phyloP scores from a whole-genome alignment of 1,140 invertebrate species.

The Listronotus oregonensis region DNA sequence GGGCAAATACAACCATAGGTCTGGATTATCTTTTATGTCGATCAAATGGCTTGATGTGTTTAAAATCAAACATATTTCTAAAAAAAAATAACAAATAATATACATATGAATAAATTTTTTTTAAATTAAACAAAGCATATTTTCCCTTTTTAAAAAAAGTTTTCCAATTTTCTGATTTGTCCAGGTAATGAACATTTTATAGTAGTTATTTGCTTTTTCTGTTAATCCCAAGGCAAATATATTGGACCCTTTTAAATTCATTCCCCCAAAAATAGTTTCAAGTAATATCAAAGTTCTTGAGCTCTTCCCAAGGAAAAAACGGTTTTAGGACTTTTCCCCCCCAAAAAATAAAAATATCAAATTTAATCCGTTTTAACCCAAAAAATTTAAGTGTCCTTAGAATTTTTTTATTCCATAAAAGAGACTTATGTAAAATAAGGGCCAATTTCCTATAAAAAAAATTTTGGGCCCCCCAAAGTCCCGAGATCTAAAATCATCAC shows the following conservation, averaged over 20 bases:
- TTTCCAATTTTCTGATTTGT: slow-evolving; percentile 99
- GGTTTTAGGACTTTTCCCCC: slow-evolving; percentile 97
- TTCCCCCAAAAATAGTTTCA: slow-evolving; percentile 97
- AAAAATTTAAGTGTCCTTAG: too few relatives aligned
- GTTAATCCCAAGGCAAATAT: slow-evolving; percentile 98
- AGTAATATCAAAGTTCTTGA: slow-evolving; percentile 98
- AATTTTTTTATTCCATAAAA: too few relatives aligned
- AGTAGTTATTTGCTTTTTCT: slow-evolving; percentile 99
- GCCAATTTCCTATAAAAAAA: too few relatives aligned
- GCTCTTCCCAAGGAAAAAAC: slow-evolving; percentile 98
- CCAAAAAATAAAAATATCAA: slow-evolving; percentile 51
- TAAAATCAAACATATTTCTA: slow-evolving; percentile 99
- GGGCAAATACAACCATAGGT: slow-evolving; percentile 99
- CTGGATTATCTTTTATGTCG: slow-evolving; percentile 96
- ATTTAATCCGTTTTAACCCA: too few relatives aligned
- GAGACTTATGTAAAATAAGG: too few relatives aligned
- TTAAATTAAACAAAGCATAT: not conserved
- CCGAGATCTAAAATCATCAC: not conserved
- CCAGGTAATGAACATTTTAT: slow-evolving; percentile 99
- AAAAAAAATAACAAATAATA: too few relatives aligned
- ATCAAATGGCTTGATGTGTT: slow-evolving; percentile 99
- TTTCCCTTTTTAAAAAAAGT: slow-evolving; percentile 87
- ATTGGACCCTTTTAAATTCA: slow-evolving; percentile 98
- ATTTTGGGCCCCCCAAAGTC: too few relatives aligned
- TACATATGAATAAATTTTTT: too few relatives aligned